Evolutionary conservation across 2,113 vertebrate species (phyloP).

Genomic region (Sylvicapra grimmia): DNA sequence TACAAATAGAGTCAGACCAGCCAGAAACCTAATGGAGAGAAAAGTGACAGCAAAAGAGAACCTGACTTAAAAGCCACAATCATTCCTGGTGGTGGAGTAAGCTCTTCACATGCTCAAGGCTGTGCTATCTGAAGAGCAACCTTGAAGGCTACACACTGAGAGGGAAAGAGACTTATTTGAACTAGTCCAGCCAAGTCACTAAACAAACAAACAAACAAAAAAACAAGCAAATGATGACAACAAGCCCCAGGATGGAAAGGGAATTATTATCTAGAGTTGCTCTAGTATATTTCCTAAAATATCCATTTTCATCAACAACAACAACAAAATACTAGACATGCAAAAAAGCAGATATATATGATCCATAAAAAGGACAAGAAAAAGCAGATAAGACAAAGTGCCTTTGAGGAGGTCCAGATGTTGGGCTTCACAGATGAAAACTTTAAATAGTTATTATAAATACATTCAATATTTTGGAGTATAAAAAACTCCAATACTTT

Average conservation of each 20-base stretch:
- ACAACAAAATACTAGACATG: not conserved
- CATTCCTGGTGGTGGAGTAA: not conserved
- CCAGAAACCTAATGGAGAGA: not conserved
- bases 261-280: not conserved
- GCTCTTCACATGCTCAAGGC: not conserved
- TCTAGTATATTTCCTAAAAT: not conserved
- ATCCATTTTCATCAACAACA: not conserved
- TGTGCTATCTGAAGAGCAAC: not conserved
- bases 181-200: not conserved
- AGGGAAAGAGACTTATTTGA: not conserved
- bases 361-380: not conserved
- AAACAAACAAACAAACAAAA: not conserved
- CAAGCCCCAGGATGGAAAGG: not conserved
- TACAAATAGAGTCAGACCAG: not conserved
- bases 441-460: not conserved
- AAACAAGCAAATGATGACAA: not conserved
- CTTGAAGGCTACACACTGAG: not conserved
- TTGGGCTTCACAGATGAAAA: not conserved
- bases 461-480: not conserved
- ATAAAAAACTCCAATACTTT: not conserved
- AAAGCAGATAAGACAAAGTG: not conserved
- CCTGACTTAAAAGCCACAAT: not conserved
- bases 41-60: not conserved
- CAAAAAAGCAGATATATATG: not conserved
- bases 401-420: not conserved